Evolutionary conservation across 2,888 invertebrate species (phyloP), one percentile per base, ranked within the genome.

Genomic region (Lasius platythorax): DNA sequence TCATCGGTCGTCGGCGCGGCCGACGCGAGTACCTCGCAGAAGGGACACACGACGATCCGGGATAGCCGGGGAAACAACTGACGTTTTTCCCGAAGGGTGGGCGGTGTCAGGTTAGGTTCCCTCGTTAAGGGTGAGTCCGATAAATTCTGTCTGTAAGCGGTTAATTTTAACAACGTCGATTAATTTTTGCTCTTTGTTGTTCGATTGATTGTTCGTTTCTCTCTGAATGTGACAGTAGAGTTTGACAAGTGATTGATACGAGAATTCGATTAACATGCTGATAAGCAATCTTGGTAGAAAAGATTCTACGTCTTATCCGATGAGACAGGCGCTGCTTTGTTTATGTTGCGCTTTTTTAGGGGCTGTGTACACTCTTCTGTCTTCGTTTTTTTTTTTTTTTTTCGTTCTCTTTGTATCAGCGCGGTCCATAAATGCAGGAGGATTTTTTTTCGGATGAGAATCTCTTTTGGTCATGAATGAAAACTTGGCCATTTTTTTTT

Each of bases 21-120:
- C 23, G 43, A 30, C 37, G 12, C 18, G n/a, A 30, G n/a, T n/a
- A 18, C 23, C 43, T 43, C n/a, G 43, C 37, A 18, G 2, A 58
- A 61, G 66, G 12, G 23, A 58, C 18, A 23, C 18, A 23, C 53
- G 23, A 73, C 66, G 12, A 9, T 9, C 30, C 58, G 1, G 12
- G n/a, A 61, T 23, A 68, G 15, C 40, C 61, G 66, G 53, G 63
- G 33, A 11, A 33, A 61, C 23, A n/a, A n/a, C 18, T 28, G 58
- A n/a, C 43, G 53, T 33, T 23, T 33, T 61, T 64, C 58, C 8
- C 58, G 67, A 86, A 23, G 82, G 67, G 72, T 87, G 93, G 92
- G 92, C 92, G 91, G 90, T 89, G 92, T 87, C 92, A 92, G 93
- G 92, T 92, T 92, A 93, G 93, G 91, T 93, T 91, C 84, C 72